Evolutionary conservation across 2,888 invertebrate species (phyloP).

Genomic region (Hoplodrina blanda): DNA sequence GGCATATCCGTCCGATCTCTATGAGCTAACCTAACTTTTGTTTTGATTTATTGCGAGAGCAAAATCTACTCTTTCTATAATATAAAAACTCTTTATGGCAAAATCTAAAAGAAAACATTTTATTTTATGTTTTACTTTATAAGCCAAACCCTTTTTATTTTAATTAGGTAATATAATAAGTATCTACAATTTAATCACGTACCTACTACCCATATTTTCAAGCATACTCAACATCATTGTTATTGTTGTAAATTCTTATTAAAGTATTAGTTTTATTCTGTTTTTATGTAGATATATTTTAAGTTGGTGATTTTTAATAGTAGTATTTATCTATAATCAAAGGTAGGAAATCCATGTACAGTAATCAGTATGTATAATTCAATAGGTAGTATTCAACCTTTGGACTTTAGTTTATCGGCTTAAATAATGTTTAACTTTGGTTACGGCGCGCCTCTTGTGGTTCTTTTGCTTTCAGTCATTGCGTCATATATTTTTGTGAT

Average conservation of each 20-base stretch:
- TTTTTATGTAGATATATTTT: conserved; percentile 16
- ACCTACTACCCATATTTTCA: conserved; percentile 9
- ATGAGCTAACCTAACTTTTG: conserved; percentile 36
- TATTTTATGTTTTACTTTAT: conserved; percentile 47
- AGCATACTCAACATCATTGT: conserved; percentile 14
- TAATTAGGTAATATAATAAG: conserved; percentile 54
- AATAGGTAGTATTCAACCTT: conserved; percentile 72
- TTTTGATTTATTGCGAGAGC: conserved; percentile 38
- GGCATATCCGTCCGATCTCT: too few relatives aligned
- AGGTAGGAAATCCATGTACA: conserved; percentile 10
- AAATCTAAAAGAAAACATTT: conserved; percentile 31
- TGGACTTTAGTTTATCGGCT: conserved; percentile 72
- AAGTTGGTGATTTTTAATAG: not conserved
- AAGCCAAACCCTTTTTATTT: conserved; percentile 34
- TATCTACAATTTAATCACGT: conserved; percentile 28
- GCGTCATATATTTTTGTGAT: conserved; percentile 75
- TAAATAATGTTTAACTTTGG: conserved; percentile 58
- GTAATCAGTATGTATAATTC: conserved; percentile 30
- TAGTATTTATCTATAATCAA: conserved; percentile 9
- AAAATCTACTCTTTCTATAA: not conserved
- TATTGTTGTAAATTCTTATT: conserved; percentile 5
- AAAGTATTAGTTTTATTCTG: conserved; percentile 10
- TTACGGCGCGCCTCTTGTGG: conserved; percentile 67
- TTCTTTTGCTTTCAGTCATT: conserved; percentile 74
- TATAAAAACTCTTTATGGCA: not conserved